Conservation (phyloP, 30 jellyfish, hydroid and myxozoan genomes). For the Clytia hemisphaerica region DNA sequence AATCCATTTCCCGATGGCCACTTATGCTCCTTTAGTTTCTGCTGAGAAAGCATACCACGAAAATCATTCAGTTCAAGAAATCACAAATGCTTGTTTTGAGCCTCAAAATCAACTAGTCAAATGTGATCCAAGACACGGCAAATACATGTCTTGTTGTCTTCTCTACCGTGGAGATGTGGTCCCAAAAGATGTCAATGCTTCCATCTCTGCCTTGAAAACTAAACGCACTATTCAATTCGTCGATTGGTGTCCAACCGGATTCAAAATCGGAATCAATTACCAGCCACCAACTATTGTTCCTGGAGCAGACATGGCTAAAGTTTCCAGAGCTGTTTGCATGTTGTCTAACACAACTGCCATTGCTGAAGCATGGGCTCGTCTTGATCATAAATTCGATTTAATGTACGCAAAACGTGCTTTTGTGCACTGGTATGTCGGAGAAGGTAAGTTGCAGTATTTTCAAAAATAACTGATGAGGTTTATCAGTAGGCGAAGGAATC, state of each 20-base stretch:
- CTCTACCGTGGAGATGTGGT: slow-evolving; percentile 37
- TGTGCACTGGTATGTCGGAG: no score
- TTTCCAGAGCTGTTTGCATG: no score
- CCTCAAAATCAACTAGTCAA: slow-evolving; percentile 29
- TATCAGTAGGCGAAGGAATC: no score
- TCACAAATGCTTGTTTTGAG: slow-evolving; percentile 18
- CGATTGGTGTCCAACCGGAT: slow-evolving; percentile 30
- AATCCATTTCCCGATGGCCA: slow-evolving; percentile 41
- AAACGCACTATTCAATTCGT: slow-evolving; percentile 1
- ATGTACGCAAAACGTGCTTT: no score
- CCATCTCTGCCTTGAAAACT: slow-evolving; percentile 12
- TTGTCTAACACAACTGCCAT: no score
- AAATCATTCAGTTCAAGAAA: not conserved
- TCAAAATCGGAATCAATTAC: slow-evolving; percentile 9
- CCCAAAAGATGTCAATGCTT: slow-evolving; percentile 31
- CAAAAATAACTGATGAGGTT: no score
- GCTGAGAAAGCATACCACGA: slow-evolving; percentile 23
- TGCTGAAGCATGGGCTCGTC: no score
- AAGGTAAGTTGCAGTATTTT: no score
- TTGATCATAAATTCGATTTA: no score
- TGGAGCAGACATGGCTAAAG: no score
- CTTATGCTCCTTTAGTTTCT: slow-evolving; percentile 28
- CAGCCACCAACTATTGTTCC: no score
- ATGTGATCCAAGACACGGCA: slow-evolving; percentile 24
- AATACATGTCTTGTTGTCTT: slow-evolving; percentile 42